phyloP scores from a whole-genome alignment of 2,888 invertebrate species.

The Eupelmus urozonus region DNA sequence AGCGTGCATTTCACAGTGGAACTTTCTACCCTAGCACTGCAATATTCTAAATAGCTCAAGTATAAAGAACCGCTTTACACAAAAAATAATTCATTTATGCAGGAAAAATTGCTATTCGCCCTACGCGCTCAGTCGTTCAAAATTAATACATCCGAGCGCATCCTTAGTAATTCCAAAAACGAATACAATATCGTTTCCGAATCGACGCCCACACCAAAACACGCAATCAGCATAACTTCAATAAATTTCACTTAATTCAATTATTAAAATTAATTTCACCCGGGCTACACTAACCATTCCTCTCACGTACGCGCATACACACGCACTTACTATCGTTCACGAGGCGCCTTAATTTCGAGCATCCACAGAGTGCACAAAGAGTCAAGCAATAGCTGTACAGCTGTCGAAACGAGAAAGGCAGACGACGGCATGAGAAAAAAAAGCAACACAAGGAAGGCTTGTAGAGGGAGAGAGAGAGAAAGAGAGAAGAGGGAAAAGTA shows the following conservation, averaged over 20 bases:
- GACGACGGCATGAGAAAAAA: conserved; percentile 4
- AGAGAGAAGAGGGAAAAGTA: conserved; percentile 36
- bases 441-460: not conserved
- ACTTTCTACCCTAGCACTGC: not conserved
- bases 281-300: too few relatives aligned
- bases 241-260: too few relatives aligned
- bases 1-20: not conserved
- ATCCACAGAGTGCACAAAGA: not conserved
- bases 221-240: too few relatives aligned
- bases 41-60: not conserved
- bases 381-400: not conserved
- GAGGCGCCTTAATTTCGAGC: conserved; percentile 40
- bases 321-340: not conserved
- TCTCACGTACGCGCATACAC: conserved; percentile 17
- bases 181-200: too few relatives aligned
- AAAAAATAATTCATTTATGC: too few relatives aligned
- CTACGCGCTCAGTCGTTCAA: too few relatives aligned
- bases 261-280: too few relatives aligned
- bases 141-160: too few relatives aligned
- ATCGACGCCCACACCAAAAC: too few relatives aligned
- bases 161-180: too few relatives aligned
- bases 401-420: conserved; percentile 21
- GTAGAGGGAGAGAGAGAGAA: conserved; percentile 3
- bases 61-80: not conserved
- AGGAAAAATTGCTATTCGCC: too few relatives aligned